Evolutionary conservation across 2,113 vertebrate species (phyloP), one percentile per base, ranked within the genome.

Genomic region (Chaetops frenatus): DNA sequence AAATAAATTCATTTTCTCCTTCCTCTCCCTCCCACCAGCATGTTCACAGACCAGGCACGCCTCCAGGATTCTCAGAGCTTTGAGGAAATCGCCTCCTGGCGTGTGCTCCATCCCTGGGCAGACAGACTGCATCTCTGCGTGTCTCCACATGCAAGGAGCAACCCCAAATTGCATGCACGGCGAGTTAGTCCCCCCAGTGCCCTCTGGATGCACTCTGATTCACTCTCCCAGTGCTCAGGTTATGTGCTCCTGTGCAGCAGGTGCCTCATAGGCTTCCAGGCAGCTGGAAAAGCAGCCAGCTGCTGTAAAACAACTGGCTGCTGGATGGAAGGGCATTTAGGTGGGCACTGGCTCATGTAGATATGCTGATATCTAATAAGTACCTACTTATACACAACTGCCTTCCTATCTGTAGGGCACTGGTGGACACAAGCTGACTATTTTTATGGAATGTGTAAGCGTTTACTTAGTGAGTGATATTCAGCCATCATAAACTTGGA

Each of bases 51-150:
- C 25, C 5, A 51, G 15, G 5, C 0, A 0, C 0, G 1, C 48
- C 62, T 90, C 65, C n/a, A 51, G 48, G 45, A 72, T 65, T 82
- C 66, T 87, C 78, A 72, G 17, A 90, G 31, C 57, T 91, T 56
- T 67, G 40, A 93, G 51, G 35, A 92, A 60, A 67, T 47, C 1
- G 1, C 54, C 81, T 79, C 20, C 31, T 7, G 6, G 12, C 48
- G n/a, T 0, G 0, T n/a, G 36, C 23, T 72, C 1, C 5, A 50
- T 50, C 57, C 24, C 20, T 0, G 0, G 45, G 22, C 28, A 61
- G 38, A 31, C 33, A 56, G 73, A 36, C 35, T 15, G 4, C 40
- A n/a, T 8, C 47, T 29, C 1, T 24, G 6, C 15, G 5, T 40
- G 20, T 60, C 40, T 80, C 57, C 48, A 38, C 21, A 27, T 10